These are phyloP conservation scores for Poliocrania exsul DNA, from an alignment of 2,797 vertebrate species.

Conservation along the genomic window DNA sequence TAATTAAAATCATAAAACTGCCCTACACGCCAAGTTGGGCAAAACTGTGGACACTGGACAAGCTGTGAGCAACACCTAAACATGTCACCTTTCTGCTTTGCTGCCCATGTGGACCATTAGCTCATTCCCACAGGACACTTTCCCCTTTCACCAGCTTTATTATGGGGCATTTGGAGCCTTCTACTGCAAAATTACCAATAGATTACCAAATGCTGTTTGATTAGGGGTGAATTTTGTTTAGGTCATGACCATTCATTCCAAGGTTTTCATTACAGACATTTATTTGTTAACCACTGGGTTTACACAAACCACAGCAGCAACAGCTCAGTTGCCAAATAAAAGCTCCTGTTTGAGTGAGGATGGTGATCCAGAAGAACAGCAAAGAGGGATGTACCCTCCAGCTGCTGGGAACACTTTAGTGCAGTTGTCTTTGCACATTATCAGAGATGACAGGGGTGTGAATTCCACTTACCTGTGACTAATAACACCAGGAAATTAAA, in stretches of 20 bases:
- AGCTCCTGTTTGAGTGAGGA: neutral
- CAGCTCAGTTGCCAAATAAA: neutral
- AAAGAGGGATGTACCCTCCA: neutral
- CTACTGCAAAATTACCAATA: neutral
- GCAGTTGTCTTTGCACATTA: neutral
- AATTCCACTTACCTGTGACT: neutral
- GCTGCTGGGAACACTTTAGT: neutral
- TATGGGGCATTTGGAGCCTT: neutral
- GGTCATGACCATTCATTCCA: fast-evolving
- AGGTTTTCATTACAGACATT: neutral
- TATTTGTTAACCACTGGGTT: neutral
- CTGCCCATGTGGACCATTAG: neutral
- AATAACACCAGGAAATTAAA: neutral
- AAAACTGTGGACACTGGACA: neutral
- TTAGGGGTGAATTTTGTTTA: neutral
- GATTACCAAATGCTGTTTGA: no score
- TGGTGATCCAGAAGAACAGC: neutral
- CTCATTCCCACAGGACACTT: neutral
- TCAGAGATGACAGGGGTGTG: neutral
- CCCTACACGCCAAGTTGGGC: neutral
- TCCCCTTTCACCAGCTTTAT: neutral
- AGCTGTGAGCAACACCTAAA: neutral
- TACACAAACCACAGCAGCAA: neutral
- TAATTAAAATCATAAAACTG: neutral
- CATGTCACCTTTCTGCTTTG: neutral